Conservation (phyloP, 2,888 invertebrate genomes). For the Blastobasis adustella region DNA sequence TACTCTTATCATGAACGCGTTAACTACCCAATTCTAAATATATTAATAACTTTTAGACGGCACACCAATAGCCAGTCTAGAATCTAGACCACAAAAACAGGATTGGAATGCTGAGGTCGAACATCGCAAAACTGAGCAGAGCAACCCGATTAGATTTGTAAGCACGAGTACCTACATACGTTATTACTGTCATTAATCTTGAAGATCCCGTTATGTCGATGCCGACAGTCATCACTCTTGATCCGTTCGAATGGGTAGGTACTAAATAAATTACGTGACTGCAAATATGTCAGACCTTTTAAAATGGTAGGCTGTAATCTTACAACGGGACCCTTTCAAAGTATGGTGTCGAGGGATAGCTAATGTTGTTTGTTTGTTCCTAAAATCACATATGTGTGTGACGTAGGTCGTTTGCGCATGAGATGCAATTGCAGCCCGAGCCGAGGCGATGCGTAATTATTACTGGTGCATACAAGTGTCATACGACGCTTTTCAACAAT, state of each 20-base stretch:
- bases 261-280: background rate
- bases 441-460: too few relatives aligned
- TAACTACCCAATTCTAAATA: too few relatives aligned
- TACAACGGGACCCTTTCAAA: background rate
- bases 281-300: slow-evolving; percentile 7
- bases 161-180: slow-evolving; percentile 13
- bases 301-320: background rate
- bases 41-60: too few relatives aligned
- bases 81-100: slow-evolving; percentile 19
- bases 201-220: slow-evolving; percentile 46
- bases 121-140: slow-evolving; percentile 22
- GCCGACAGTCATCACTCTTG: slow-evolving; percentile 3
- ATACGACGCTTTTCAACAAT: too few relatives aligned
- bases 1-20: too few relatives aligned
- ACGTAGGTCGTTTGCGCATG: too few relatives aligned
- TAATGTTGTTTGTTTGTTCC: background rate
- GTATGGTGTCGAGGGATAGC: background rate
- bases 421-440: too few relatives aligned
- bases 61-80: background rate
- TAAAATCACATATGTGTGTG: too few relatives aligned
- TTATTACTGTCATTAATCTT: slow-evolving; percentile 47
- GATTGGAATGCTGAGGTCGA: slow-evolving; percentile 29
- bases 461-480: too few relatives aligned
- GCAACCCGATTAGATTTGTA: slow-evolving; percentile 31
- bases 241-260: too few relatives aligned